Evolutionary conservation across 2,888 invertebrate species (phyloP), one percentile per base, ranked within the genome.

Genomic region (Aspidiotus rigidus): DNA sequence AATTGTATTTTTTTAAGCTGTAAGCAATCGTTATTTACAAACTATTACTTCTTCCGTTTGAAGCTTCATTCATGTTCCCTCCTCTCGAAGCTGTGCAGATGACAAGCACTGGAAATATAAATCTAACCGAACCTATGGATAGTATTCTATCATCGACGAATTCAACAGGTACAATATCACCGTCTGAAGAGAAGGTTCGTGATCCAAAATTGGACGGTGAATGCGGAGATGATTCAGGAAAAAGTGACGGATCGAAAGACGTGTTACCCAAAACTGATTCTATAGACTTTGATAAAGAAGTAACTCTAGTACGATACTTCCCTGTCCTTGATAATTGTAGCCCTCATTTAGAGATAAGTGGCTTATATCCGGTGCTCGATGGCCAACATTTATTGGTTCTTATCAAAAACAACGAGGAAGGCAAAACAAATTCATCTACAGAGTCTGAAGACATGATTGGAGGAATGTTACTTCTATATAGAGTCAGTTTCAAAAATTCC

Each of bases 381-480:
- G 67, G 67, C 10, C 67, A 67, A 39, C 67, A 67, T 67, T n/a
- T 67, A n/a, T 39, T 67, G 40, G 67, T 60, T 16, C 13, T 67
- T 13, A 42, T 42, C 16, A 41, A 60, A 39, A 49, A 59, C 11
- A 49, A 60, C 44, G 28, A 44, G 13, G 59, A 11, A 28, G 13
- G 6, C 13, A 10, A 39, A 28, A 39, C 8, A 9, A 56, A 42
- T n/a, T 42, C 41, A 17, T 16, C 17, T 17, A 28, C 17, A 39
- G 17, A 15, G 28, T 13, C 49, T 13, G 13, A 17, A 5, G n/a
- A 39, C 39, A 74, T 73, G 11, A 75, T 74, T 49, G 77, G 76
- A 70, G 79, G 84, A 59, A 79, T 82, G 59, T 75, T 86, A 59
- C 75, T 86, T 16, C 75, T 85, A 55, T 86, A 85, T 74, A 78